Conservation (phyloP, 1,140 invertebrate genomes). For the Cydia strobilella region DNA sequence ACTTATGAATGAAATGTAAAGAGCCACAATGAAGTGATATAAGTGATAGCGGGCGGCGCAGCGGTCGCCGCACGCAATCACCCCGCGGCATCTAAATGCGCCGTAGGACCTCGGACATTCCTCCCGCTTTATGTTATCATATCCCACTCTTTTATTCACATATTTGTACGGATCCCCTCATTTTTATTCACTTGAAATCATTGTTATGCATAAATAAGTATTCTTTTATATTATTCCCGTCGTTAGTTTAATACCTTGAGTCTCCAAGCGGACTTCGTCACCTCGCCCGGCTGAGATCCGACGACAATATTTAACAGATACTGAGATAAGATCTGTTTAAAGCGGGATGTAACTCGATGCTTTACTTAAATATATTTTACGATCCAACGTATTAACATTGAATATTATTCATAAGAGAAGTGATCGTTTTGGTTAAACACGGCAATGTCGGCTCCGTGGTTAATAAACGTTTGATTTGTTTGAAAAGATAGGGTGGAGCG, state of each 20-base stretch:
- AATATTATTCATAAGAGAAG: constrained; percentile 32
- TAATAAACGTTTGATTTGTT: constrained; percentile 32
- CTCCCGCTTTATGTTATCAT: constrained; percentile 58
- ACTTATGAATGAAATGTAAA: constrained; percentile 79
- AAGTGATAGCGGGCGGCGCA: constrained; percentile 61
- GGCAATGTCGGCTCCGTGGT: constrained; percentile 23
- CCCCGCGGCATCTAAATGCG: constrained; percentile 66
- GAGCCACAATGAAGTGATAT: constrained; percentile 75
- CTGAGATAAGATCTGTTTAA: constrained; percentile 67
- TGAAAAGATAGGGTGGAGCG: constrained; percentile 13
- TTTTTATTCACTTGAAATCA: constrained; percentile 74
- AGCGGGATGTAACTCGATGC: constrained; percentile 71
- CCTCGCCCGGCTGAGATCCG: constrained; percentile 65
- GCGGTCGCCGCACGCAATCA: constrained; percentile 61
- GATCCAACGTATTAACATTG: constrained; percentile 31
- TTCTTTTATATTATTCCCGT: constrained; percentile 71
- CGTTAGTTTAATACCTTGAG: constrained; percentile 71
- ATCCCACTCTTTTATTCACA: constrained; percentile 72
- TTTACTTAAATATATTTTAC: constrained; percentile 58
- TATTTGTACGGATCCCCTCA: constrained; percentile 70
- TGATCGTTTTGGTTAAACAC: constrained; percentile 28
- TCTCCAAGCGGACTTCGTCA: constrained; percentile 64
- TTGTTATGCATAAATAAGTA: constrained; percentile 77
- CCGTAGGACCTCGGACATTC: constrained; percentile 42
- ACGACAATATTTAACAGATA: constrained; percentile 70